phyloP scores from a whole-genome alignment of 2,888 invertebrate genomes.

The Campoletis raptor region DNA sequence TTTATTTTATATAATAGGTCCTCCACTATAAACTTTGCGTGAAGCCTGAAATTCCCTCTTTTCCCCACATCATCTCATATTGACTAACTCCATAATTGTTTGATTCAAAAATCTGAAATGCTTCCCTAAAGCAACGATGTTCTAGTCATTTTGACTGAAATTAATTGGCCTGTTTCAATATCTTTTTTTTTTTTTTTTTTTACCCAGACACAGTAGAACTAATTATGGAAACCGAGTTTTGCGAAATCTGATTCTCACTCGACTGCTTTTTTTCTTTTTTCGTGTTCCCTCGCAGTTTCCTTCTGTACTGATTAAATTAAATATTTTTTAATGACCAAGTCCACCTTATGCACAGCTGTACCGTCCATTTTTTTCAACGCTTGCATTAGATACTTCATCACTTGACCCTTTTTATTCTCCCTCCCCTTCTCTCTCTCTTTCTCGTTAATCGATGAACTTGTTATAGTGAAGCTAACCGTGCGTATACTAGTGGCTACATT shows the following conservation, averaged over 20 bases:
- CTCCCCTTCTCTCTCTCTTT: background rate
- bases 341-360: background rate
- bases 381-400: background rate
- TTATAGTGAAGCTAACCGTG: too few relatives aligned
- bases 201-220: too few relatives aligned
- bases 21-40: background rate
- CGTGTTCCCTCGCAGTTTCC: background rate
- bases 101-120: background rate
- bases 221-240: background rate
- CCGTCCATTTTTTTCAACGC: background rate
- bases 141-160: background rate
- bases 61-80: too few relatives aligned
- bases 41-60: background rate
- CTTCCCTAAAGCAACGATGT: background rate
- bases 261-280: background rate
- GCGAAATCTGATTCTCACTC: background rate
- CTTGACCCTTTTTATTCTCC: background rate
- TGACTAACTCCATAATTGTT: background rate
- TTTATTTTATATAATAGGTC: background rate
- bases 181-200: too few relatives aligned
- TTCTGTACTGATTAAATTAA: background rate
- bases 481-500: too few relatives aligned
- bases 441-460: too few relatives aligned
- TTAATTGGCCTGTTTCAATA: too few relatives aligned
- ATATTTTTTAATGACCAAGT: background rate